Percentiles rank a stretch among this genome's conserved stretches.
phyloP scores from a whole-genome alignment of 92 coral and sea anemone genomes.

The Heliopora coerulea region DNA sequence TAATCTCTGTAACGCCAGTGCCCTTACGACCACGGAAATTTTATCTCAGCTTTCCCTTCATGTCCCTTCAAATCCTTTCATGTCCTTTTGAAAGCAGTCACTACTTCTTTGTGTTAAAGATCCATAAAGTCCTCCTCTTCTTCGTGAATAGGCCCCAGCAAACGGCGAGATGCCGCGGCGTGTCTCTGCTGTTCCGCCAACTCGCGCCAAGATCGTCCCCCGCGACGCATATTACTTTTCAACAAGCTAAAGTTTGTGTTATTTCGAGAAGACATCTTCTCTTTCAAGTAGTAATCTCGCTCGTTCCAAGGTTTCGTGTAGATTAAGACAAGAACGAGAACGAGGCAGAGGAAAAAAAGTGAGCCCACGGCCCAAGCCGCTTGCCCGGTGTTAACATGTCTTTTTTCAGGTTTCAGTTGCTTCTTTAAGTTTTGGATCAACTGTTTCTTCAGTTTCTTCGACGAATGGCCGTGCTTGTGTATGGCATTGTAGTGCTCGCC shows the following conservation, averaged over 20 bases:
- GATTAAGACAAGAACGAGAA: conserved; percentile 67
- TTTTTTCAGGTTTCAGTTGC: conserved; percentile 41
- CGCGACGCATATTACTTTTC: conserved; percentile 58
- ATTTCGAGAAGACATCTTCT: conserved; percentile 61
- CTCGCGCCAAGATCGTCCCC: conserved; percentile 54
- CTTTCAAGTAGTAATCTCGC: conserved; percentile 83
- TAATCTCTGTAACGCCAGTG: no score
- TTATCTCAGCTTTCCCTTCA: no score
- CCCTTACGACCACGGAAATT: no score
- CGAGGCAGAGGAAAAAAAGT: conserved; percentile 69
- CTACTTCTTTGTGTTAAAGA: no score
- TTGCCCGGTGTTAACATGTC: conserved; percentile 74
- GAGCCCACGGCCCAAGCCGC: conserved; percentile 99
- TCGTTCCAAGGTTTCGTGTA: conserved; percentile 88
- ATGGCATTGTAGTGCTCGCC: conserved; percentile 20
- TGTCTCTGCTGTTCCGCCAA: conserved; percentile 49
- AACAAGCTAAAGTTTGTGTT: conserved; percentile 79
- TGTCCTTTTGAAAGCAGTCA: no score
- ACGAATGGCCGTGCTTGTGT: conserved; percentile 21
- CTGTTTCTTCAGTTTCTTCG: conserved; percentile 29
- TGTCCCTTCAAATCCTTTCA: no score
- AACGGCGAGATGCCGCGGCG: conserved; percentile 62
- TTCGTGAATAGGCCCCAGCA: conserved; percentile 82
- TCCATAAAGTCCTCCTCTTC: conserved; percentile 57
- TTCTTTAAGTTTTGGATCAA: conserved; percentile 27